Base-by-base conservation (phyloP, 2,888 invertebrate genomes). In the Lochmaea capreae region DNA sequence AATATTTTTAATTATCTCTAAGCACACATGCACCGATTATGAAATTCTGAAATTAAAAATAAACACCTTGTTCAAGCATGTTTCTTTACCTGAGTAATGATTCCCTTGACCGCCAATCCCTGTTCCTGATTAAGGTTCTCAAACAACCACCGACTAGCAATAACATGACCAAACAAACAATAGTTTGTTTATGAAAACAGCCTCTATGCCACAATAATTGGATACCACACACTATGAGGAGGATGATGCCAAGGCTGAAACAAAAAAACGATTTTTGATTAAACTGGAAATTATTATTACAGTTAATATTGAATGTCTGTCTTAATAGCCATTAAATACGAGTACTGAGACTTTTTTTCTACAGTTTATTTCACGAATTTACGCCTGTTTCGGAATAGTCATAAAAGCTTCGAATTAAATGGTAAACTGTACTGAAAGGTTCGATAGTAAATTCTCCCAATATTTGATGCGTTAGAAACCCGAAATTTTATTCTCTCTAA, bases 51-150 rank as follows among this genome's bases (percentile, higher is more conserved):
- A 46, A 49, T 49, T 8, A 49, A 49, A 49, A 49, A 49, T 49
- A 49, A 49, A 14, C 49, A 54, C 54, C 16, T 10, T 54, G 54
- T 16, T 54, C 18, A 54, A 54, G 10, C 54, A 54, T 49, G 54
- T 54, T 54, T 16, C 16, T 18, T 54, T 54, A 95, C 95, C 92
- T 92, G 69, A 95, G 90, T 71, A 95, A 88, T 2, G 93, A 90
- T 84, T 95, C 95, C 80, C 95, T 90, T 12, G 93, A 93, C 67
- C 90, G 88, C 95, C 96, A 96, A 83, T 94, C 94, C 71, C 90
- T 88, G 85, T 95, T 95, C 79, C 95, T 88, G 16, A 91, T 86
- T 77, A 92, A 88, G 0, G 94, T 93, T 80, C 93, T 90, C 76
- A 91, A 90, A 49, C 92, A 91, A 72, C 92, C 92, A 1, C 90